phyloP scores from a whole-genome alignment of 2,113 vertebrate species.

The Cacatua alba region DNA sequence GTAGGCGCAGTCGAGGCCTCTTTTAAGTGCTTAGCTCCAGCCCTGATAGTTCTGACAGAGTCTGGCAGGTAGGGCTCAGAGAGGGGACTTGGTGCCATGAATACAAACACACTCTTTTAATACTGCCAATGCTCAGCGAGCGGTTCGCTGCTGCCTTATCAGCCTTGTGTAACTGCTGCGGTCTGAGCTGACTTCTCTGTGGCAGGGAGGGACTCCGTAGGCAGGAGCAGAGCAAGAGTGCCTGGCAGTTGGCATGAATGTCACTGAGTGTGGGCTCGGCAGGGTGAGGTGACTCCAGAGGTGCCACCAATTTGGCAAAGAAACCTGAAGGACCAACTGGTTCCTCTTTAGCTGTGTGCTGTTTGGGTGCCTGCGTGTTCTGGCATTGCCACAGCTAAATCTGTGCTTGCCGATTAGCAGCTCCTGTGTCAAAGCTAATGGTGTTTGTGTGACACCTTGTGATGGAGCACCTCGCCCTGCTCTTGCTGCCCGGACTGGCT shows the following conservation, averaged over 20 bases:
- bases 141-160: accelerated
- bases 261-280: neutral
- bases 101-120: neutral
- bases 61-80: conserved; percentile 95
- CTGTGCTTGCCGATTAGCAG: neutral
- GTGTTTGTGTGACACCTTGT: neutral
- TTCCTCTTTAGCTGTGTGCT: neutral
- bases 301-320: neutral
- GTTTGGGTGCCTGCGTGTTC: neutral
- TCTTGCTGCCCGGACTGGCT: neutral
- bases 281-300: neutral
- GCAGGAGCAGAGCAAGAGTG: conserved; percentile 66
- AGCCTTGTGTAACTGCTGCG: neutral
- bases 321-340: neutral
- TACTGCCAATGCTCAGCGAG: neutral
- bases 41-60: conserved; percentile 95
- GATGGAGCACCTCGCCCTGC: neutral
- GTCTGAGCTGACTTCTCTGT: neutral
- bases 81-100: neutral
- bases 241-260: conserved; percentile 66
- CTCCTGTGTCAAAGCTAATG: neutral
- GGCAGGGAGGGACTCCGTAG: conserved; percentile 21
- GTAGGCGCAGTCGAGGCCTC: conserved; percentile 95
- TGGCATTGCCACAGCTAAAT: accelerated
- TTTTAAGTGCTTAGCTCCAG: conserved; percentile 94